phyloP scores from a whole-genome alignment of 2,797 vertebrate species.

The Sebastolobus altivelis region DNA sequence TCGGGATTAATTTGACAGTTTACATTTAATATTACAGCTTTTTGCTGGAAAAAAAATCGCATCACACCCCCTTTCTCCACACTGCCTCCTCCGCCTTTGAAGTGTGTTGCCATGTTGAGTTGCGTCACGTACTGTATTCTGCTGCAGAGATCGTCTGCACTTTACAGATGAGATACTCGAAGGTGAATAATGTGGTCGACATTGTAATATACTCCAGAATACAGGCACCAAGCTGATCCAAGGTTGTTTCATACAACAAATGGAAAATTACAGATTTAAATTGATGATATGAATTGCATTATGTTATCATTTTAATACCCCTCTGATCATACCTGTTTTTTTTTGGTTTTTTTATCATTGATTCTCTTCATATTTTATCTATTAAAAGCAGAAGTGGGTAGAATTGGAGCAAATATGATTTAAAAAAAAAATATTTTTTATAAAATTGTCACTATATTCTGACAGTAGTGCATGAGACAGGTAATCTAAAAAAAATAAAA shows the following conservation, averaged over 20 bases:
- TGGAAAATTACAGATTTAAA: not conserved
- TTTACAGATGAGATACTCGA: slow-evolving; percentile 49
- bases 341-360: not conserved
- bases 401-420: too few species aligned
- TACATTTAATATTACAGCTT: slow-evolving; percentile 38
- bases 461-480: too few species aligned
- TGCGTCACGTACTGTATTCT: slow-evolving; percentile 85
- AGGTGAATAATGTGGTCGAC: not conserved
- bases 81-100: slow-evolving; percentile 81
- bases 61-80: slow-evolving; percentile 77
- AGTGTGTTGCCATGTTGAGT: slow-evolving; percentile 88
- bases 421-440: too few species aligned
- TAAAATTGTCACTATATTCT: too few species aligned
- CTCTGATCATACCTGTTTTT: not conserved
- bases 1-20: slow-evolving; percentile 33
- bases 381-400: too few species aligned
- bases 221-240: not conserved
- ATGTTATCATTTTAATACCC: not conserved
- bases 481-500: too few species aligned
- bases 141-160: slow-evolving; percentile 77
- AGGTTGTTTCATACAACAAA: not conserved
- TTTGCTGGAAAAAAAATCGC: slow-evolving; percentile 66
- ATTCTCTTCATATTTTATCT: not conserved
- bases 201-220: not conserved
- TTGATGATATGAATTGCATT: not conserved